Conservation (phyloP, 2,113 vertebrate species). For the Hyaena hyaena region DNA sequence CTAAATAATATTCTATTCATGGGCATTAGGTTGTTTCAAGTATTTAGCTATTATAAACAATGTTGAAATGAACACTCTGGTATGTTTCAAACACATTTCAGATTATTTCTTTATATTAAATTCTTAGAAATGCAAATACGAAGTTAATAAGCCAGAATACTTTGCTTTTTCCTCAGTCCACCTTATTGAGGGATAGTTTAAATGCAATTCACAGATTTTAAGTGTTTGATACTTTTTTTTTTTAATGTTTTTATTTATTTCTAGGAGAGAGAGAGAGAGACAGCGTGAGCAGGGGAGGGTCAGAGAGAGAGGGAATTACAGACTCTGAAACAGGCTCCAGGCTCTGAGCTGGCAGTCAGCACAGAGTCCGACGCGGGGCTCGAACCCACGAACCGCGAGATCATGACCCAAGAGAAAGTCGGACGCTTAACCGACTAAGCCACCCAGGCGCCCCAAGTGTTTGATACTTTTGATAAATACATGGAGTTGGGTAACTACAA, state of each 20-base stretch:
- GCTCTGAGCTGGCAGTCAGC: too few relatives aligned
- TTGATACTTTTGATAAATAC: background rate
- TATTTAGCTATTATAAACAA: slow-evolving; percentile 15
- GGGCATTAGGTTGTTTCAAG: background rate
- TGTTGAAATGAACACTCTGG: background rate
- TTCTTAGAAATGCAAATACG: background rate
- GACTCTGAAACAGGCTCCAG: too few relatives aligned
- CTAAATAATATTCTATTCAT: background rate
- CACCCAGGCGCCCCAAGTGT: too few relatives aligned
- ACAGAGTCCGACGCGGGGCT: too few relatives aligned
- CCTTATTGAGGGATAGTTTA: background rate
- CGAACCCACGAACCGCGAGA: too few relatives aligned
- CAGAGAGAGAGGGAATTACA: too few relatives aligned
- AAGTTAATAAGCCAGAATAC: background rate
- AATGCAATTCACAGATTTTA: background rate
- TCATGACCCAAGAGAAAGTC: too few relatives aligned
- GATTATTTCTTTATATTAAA: slow-evolving; percentile 13
- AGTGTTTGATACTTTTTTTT: background rate
- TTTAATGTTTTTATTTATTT: too few relatives aligned
- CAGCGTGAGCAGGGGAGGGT: too few relatives aligned
- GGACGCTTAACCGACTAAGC: too few relatives aligned
- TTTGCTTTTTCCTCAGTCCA: background rate
- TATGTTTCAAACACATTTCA: background rate
- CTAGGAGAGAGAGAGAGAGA: too few relatives aligned
- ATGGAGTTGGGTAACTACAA: background rate